Evolutionary conservation across 2,888 invertebrate genomes (phyloP).

Genomic region (Drosophila macrothrix): DNA sequence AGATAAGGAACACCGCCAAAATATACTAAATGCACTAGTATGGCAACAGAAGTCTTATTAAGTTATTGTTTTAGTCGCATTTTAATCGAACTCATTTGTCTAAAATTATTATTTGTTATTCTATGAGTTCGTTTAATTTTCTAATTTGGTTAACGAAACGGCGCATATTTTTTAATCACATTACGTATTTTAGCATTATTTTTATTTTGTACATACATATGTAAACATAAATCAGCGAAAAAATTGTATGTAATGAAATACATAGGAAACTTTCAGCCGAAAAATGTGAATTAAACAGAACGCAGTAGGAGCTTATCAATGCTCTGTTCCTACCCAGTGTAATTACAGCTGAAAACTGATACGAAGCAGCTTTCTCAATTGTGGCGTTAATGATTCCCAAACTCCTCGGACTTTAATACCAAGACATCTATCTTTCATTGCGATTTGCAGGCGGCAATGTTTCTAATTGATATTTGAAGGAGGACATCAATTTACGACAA

Average conservation of each 20-base stretch:
- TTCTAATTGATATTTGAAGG: neutral
- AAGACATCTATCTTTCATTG: neutral
- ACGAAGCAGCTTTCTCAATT: neutral
- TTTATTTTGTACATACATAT: neutral
- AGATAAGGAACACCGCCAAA: neutral
- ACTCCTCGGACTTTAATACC: neutral
- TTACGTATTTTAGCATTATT: neutral
- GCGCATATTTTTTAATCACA: neutral
- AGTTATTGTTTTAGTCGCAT: conserved; percentile 1
- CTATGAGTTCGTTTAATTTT: neutral
- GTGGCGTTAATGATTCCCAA: neutral
- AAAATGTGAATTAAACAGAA: neutral
- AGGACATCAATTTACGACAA: neutral
- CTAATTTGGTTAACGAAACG: neutral
- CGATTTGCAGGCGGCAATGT: neutral
- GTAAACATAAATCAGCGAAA: neutral
- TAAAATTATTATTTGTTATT: neutral
- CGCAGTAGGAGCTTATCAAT: neutral
- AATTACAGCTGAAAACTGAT: neutral
- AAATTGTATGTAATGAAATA: neutral
- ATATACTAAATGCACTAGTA: neutral
- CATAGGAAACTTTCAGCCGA: neutral
- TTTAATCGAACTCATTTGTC: neutral
- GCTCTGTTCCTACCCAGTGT: neutral
- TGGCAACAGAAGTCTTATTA: conserved; percentile 2